phyloP scores from a whole-genome alignment of 2,888 invertebrate genomes.

The Sclerodermus sp. region DNA sequence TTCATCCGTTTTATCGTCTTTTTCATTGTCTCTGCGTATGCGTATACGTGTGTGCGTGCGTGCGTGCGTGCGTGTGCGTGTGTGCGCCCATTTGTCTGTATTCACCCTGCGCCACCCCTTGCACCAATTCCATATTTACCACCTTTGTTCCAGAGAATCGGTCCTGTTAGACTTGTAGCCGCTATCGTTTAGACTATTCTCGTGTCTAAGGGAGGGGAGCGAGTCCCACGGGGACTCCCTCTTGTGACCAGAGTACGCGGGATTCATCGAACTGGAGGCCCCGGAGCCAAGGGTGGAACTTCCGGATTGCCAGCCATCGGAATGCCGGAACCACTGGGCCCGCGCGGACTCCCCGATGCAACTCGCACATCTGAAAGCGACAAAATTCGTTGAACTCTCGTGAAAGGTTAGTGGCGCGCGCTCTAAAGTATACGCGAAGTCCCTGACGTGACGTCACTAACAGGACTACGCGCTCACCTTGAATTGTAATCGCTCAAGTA shows the following conservation, averaged over 20 bases:
- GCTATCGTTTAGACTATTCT: slow-evolving; percentile 83
- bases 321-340: slow-evolving; percentile 88
- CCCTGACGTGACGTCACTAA: too few relatives aligned
- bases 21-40: too few relatives aligned
- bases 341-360: slow-evolving; percentile 89
- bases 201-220: slow-evolving; percentile 80
- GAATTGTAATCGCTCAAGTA: slow-evolving; percentile 82
- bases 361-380: slow-evolving; percentile 68
- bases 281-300: slow-evolving; percentile 71
- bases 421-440: too few relatives aligned
- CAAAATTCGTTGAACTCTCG: too few relatives aligned
- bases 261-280: slow-evolving; percentile 53
- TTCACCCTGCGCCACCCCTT: too few relatives aligned
- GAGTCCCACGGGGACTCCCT: slow-evolving; percentile 84
- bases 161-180: slow-evolving; percentile 84
- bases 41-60: too few relatives aligned
- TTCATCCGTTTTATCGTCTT: too few relatives aligned
- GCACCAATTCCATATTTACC: neutral
- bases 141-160: slow-evolving; percentile 87
- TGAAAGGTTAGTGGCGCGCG: too few relatives aligned
- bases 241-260: slow-evolving; percentile 62
- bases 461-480: slow-evolving; percentile 61
- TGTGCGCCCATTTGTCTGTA: too few relatives aligned
- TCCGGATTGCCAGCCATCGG: slow-evolving; percentile 83
- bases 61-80: too few relatives aligned